These are phyloP conservation scores for Psilopsiagon aymara DNA, from an alignment of 2,113 vertebrate species.

Conservation along the genomic window DNA sequence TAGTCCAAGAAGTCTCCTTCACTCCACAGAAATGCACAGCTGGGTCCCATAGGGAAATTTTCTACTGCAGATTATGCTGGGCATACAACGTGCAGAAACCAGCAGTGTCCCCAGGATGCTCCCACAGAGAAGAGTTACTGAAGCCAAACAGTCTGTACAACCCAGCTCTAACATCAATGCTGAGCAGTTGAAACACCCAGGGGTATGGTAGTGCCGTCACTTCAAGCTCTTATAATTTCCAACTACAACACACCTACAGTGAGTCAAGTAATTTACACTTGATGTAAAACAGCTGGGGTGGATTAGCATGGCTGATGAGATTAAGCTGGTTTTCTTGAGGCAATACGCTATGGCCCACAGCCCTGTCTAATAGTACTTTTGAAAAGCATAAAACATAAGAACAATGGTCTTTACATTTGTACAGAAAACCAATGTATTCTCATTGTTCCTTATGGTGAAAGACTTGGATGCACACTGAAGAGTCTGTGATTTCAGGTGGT, in stretches of 20 bases:
- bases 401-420: background rate
- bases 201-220: background rate
- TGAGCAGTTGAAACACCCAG: background rate
- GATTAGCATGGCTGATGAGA: background rate
- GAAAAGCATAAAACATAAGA: background rate
- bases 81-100: background rate
- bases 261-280: background rate
- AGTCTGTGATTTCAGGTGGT: background rate
- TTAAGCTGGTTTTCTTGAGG: background rate
- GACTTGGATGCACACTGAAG: background rate
- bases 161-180: background rate
- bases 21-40: background rate
- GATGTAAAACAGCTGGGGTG: background rate
- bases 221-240: background rate
- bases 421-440: background rate
- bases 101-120: background rate
- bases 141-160: background rate
- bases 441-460: background rate
- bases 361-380: background rate
- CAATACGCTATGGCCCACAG: background rate
- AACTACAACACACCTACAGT: background rate
- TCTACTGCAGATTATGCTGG: background rate
- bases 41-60: background rate
- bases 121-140: background rate
- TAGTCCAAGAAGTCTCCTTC: background rate